Percentiles rank a stretch among this genome's conserved stretches.
Conservation (phyloP, 1,140 invertebrate species). For the Oreohelix idahoensis region DNA sequence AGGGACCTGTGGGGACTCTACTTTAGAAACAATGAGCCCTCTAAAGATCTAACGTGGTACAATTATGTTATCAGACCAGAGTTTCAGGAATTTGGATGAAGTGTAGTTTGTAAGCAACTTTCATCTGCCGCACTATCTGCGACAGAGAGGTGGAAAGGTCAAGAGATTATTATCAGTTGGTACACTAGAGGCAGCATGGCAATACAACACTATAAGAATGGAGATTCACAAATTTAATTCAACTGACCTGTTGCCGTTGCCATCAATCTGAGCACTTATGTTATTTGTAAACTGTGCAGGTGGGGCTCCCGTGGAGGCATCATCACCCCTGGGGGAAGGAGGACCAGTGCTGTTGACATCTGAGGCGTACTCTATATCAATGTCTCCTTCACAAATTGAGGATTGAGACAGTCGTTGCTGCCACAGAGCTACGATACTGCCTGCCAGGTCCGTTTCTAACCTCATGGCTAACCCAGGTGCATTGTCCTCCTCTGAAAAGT, state of each 20-base stretch:
- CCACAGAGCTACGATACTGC: constrained; percentile 33
- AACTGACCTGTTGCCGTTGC: constrained; percentile 32
- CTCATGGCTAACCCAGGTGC: constrained; percentile 17
- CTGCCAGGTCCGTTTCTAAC: constrained; percentile 26
- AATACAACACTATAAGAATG: too few species aligned
- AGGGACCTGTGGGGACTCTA: too few species aligned
- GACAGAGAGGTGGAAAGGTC: too few species aligned
- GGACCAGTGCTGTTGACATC: constrained; percentile 14
- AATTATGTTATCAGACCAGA: too few species aligned
- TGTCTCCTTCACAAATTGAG: constrained; percentile 11
- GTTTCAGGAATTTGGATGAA: too few species aligned
- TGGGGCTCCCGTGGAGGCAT: background rate
- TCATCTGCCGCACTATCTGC: too few species aligned
- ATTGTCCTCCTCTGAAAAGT: constrained; percentile 29
- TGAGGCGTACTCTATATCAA: constrained; percentile 36
- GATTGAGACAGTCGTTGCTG: constrained; percentile 37
- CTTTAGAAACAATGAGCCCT: too few species aligned
- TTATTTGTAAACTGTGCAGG: background rate
- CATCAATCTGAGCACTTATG: background rate
- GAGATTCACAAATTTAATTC: too few species aligned
- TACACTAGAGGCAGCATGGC: too few species aligned
- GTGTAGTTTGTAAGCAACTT: too few species aligned
- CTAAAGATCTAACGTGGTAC: too few species aligned
- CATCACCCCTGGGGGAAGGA: background rate
- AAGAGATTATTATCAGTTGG: too few species aligned